Evolutionary conservation across 2,888 invertebrate species (phyloP).

Genomic region (Tetranychus piercei): DNA sequence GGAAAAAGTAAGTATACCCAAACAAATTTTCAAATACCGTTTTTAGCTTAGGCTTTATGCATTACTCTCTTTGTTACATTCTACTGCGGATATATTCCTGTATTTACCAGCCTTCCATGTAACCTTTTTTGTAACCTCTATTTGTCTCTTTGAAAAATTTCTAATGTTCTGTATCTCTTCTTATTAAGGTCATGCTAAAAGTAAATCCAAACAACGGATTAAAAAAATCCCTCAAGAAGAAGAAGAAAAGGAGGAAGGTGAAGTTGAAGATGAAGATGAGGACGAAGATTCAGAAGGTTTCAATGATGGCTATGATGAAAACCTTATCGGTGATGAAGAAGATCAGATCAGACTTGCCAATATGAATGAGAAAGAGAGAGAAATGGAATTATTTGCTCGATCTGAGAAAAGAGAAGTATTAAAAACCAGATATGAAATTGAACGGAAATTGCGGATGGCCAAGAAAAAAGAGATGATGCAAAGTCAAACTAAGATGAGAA

Average conservation of each 20-base stretch:
- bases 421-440: constrained; percentile 86
- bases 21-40: too few species aligned
- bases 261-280: constrained; percentile 19
- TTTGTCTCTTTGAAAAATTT: not conserved
- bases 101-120: too few species aligned
- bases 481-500: constrained; percentile 47
- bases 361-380: constrained; percentile 89
- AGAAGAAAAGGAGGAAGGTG: constrained; percentile 19
- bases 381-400: constrained; percentile 88
- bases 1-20: not conserved
- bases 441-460: constrained; percentile 69
- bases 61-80: too few species aligned
- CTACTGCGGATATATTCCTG: too few species aligned
- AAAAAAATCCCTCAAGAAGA: constrained; percentile 12
- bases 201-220: constrained; percentile 7
- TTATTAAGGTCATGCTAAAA: not conserved
- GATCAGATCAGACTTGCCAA: constrained; percentile 71
- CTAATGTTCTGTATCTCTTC: not conserved
- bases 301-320: constrained; percentile 88
- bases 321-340: constrained; percentile 89
- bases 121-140: not conserved
- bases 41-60: too few species aligned
- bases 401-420: constrained; percentile 83
- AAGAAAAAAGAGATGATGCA: constrained; percentile 43
- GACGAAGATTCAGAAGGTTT: constrained; percentile 46